These are phyloP conservation scores for Callyntrura sp. DNA, from an alignment of 2,888 invertebrate genomes.

Conservation along the genomic window DNA sequence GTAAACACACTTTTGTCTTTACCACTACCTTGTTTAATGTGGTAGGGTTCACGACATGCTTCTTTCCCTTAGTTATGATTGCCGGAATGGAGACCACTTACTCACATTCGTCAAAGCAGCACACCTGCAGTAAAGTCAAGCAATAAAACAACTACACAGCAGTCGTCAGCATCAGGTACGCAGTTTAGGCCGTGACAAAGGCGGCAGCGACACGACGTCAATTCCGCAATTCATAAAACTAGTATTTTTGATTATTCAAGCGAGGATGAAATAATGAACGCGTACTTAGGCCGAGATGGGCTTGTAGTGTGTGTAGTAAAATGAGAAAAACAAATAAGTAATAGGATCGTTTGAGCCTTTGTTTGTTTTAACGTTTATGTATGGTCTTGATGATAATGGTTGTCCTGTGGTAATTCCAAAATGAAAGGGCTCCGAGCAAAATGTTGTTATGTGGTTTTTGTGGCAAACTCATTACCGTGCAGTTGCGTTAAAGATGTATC, in stretches of 20 bases:
- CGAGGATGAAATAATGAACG: slow-evolving; percentile 15
- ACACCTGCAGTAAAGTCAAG: not conserved
- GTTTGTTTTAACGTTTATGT: not conserved
- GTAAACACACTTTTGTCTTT: slow-evolving; percentile 26
- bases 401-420: slow-evolving; percentile 22
- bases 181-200: slow-evolving; percentile 6
- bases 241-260: slow-evolving; percentile 9
- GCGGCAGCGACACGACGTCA: slow-evolving; percentile 1
- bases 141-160: not conserved
- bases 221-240: not conserved
- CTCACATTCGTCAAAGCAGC: not conserved
- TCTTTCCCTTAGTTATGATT: not conserved
- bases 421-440: slow-evolving; percentile 24
- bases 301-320: too few species aligned
- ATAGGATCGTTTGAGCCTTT: not conserved
- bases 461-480: slow-evolving; percentile 21
- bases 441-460: slow-evolving; percentile 29
- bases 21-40: slow-evolving; percentile 57
- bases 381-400: not conserved
- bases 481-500: not conserved
- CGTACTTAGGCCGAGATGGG: not conserved
- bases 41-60: slow-evolving; percentile 48
- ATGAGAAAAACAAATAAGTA: too few species aligned
- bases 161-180: not conserved
- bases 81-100: not conserved